Base-by-base conservation (phyloP, 2,113 vertebrate genomes). In the Tringa solitaria region DNA sequence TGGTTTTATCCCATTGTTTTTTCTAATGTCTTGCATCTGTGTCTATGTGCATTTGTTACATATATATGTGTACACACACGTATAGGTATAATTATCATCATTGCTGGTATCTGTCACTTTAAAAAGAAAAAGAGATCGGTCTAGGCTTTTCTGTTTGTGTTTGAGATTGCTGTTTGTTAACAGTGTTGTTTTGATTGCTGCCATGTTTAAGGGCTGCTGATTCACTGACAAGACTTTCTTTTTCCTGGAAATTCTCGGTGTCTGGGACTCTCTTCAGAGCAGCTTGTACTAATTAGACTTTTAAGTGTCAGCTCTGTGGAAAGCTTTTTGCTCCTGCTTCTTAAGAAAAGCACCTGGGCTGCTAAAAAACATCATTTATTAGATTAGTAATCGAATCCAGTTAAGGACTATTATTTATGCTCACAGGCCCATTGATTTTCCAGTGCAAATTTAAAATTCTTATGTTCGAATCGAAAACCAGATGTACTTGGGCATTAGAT, bases 341-440 rank as follows among this genome's bases (percentile, higher is more conserved):
- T 96, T 91, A 95, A 91, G 77, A 86, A 84, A 95, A 97, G 65
- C 76, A 87, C 82, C 80, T 96, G 76, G 33, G 27, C 48, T 96
- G 33, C 83, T 93, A 63, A 84, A 70, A 75, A 77, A 8, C 21
- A 9, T 33, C 0, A 85, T 59, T 89, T 91, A 24, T 95, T 94
- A 80, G 22, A 32, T 84, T 77, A 93, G 48, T 89, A 72, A 91
- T 50, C 21, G 95, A 95, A 64, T 93, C 46, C 30, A 39, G 28
- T 65, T 89, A 56, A 78, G 50, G 79, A 88, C 67, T 69, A 24
- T 70, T 67, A 70, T 94, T 94, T 82, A 54, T 76, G 35, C 51
- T 96, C 72, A 74, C 19, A 91, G 75, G 43, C 32, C 61, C 60
- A 51, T n/a, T 53, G 46, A 83, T 94, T 84, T 86, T 24, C 37